Percentiles rank a stretch among this genome's conserved stretches.
These are phyloP conservation scores for Hirtodrosophila cameraria DNA, from an alignment of 2,888 invertebrate genomes.

Conservation along the genomic window DNA sequence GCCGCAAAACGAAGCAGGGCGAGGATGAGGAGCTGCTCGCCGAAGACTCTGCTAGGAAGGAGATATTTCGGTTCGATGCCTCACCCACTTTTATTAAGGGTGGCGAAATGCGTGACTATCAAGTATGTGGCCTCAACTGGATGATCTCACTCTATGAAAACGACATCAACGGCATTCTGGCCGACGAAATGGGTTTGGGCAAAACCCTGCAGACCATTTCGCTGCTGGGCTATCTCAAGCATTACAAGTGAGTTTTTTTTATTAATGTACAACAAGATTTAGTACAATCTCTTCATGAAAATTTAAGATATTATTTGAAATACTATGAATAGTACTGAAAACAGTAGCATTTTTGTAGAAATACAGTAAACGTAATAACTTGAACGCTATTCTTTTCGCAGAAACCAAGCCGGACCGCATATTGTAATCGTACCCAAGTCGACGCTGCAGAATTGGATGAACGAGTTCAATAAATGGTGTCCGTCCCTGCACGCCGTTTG, in stretches of 20 bases:
- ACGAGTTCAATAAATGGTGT: conserved; percentile 99
- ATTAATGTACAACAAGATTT: too few species aligned
- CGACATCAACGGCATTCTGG: conserved; percentile 99
- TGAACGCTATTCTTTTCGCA: conserved; percentile 64
- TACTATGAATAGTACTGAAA: too few species aligned
- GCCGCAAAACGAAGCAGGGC: conserved; percentile 99
- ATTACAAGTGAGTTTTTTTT: conserved; percentile 86
- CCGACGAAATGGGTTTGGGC: conserved; percentile 99
- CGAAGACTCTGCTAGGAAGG: conserved; percentile 93
- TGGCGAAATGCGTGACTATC: conserved; percentile 98
- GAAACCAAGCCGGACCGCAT: conserved; percentile 96
- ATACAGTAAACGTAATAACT: too few species aligned
- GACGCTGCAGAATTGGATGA: conserved; percentile 98
- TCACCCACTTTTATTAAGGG: conserved; percentile 95
- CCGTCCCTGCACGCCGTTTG: conserved; percentile 95
- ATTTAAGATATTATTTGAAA: too few species aligned
- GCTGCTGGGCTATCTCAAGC: conserved; percentile 98
- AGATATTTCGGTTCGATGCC: conserved; percentile 94
- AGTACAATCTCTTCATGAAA: too few species aligned
- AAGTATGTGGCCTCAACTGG: conserved; percentile 99
- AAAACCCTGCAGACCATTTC: conserved; percentile 99
- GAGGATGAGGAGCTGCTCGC: conserved; percentile 98
- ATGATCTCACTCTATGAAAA: conserved; percentile 99
- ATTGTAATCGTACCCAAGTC: conserved; percentile 99
- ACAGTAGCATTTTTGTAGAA: too few species aligned